phyloP scores from a whole-genome alignment of 2,113 vertebrate genomes.

The Daboia siamensis region DNA sequence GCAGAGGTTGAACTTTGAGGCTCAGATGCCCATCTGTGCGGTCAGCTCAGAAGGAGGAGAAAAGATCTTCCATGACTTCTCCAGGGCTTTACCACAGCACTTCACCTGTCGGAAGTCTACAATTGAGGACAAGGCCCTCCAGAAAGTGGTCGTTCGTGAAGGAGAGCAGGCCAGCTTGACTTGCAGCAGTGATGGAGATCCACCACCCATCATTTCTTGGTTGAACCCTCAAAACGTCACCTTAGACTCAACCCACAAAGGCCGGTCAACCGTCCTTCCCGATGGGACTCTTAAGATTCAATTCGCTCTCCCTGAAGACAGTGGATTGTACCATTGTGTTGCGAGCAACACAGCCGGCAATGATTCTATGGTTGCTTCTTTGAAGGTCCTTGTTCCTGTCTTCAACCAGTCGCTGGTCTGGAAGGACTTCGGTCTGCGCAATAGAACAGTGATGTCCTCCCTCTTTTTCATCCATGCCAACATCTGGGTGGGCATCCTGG shows the following conservation, averaged over 20 bases:
- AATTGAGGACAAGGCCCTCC: constrained; percentile 69
- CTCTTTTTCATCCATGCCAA: constrained; percentile 71
- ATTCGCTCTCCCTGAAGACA: constrained; percentile 76
- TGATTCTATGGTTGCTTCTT: constrained; percentile 75
- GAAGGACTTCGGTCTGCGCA: constrained; percentile 30
- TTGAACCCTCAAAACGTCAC: constrained; percentile 70
- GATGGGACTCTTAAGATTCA: constrained; percentile 83
- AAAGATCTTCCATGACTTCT: constrained; percentile 77
- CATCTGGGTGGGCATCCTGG: constrained; percentile 81
- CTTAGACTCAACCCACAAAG: constrained; percentile 52
- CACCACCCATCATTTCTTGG: constrained; percentile 77
- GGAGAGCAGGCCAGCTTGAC: constrained; percentile 73
- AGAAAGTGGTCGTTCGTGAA: constrained; percentile 74
- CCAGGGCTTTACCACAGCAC: constrained; percentile 72
- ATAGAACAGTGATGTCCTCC: constrained; percentile 20
- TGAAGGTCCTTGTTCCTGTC: constrained; percentile 69
- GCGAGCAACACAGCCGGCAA: constrained; percentile 83
- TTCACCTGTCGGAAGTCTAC: constrained; percentile 79
- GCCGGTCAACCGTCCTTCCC: constrained; percentile 73
- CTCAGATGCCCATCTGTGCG: constrained; percentile 76
- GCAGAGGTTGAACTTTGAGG: constrained; percentile 75
- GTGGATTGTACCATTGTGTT: constrained; percentile 78
- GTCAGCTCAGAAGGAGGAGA: constrained; percentile 66
- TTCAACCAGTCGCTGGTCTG: constrained; percentile 17
- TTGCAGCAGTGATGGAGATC: constrained; percentile 84